These are phyloP conservation scores for Enhydra lutris DNA, from an alignment of 2,113 vertebrate species.

Conservation along the genomic window DNA sequence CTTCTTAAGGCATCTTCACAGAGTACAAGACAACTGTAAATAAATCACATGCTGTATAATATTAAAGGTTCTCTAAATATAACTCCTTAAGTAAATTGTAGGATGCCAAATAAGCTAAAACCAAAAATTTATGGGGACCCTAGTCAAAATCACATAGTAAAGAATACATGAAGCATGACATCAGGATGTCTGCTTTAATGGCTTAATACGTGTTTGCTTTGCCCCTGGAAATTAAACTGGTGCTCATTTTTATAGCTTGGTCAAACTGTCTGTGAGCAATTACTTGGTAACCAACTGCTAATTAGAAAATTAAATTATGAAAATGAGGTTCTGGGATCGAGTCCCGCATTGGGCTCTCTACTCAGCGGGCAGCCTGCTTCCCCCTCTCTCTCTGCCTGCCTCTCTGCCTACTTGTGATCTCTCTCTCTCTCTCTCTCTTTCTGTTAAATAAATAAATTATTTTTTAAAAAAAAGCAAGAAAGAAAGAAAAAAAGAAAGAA, in stretches of 20 bases:
- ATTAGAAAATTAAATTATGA: neutral
- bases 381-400: too few species aligned
- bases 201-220: neutral
- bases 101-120: neutral
- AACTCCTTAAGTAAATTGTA: neutral
- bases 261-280: neutral
- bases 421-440: too few species aligned
- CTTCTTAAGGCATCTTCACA: neutral
- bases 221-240: neutral
- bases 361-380: too few species aligned
- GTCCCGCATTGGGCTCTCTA: too few species aligned
- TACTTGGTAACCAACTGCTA: neutral
- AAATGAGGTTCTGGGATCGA: neutral
- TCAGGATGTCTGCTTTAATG: neutral
- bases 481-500: too few species aligned
- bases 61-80: neutral
- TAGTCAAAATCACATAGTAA: neutral
- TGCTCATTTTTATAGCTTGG: neutral
- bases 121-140: neutral
- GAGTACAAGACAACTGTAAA: neutral
- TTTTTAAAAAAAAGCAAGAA: too few species aligned
- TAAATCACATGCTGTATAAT: neutral
- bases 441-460: too few species aligned
- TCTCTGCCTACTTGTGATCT: too few species aligned
- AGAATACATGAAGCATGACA: neutral